These are phyloP conservation scores for Cosmorhoe ocellata DNA, from an alignment of 2,888 invertebrate species.

Conservation along the genomic window DNA sequence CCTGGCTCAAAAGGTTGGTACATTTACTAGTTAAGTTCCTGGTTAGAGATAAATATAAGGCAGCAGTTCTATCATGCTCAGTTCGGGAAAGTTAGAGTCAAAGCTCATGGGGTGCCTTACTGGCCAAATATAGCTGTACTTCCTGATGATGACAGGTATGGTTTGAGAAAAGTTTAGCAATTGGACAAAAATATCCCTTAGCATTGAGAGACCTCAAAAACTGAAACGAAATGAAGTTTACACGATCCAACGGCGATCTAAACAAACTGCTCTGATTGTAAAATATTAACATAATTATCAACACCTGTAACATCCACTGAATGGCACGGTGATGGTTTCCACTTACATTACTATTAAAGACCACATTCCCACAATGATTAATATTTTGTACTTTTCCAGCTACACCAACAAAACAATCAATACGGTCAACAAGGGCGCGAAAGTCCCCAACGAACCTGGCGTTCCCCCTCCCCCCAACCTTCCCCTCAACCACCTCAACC, in stretches of 20 bases:
- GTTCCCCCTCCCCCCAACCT: slow-evolving; percentile 65
- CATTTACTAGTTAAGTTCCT: too few species aligned
- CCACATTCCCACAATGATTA: background rate
- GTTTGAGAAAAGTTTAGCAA: background rate
- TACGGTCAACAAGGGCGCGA: slow-evolving; percentile 52
- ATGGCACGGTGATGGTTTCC: slow-evolving; percentile 8
- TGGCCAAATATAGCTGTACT: too few species aligned
- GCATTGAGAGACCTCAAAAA: background rate
- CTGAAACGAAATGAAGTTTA: background rate
- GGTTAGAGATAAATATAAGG: too few species aligned
- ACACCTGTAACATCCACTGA: slow-evolving; percentile 11
- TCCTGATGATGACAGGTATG: background rate
- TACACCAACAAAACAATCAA: slow-evolving; percentile 61
- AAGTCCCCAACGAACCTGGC: slow-evolving; percentile 66
- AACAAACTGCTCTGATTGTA: slow-evolving; percentile 4
- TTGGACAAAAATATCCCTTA: background rate
- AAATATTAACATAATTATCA: slow-evolving; percentile 6
- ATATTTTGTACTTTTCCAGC: slow-evolving; percentile 45
- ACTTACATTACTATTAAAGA: background rate
- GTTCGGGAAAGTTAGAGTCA: background rate
- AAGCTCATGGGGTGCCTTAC: too few species aligned
- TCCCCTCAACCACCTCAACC: slow-evolving; percentile 50
- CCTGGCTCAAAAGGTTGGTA: too few species aligned
- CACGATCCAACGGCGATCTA: background rate
- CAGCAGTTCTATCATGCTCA: too few species aligned